Percentiles rank a stretch among this genome's conserved stretches.
These are phyloP conservation scores for Nesospiza acunhae DNA, from an alignment of 2,113 vertebrate genomes.

Conservation along the genomic window DNA sequence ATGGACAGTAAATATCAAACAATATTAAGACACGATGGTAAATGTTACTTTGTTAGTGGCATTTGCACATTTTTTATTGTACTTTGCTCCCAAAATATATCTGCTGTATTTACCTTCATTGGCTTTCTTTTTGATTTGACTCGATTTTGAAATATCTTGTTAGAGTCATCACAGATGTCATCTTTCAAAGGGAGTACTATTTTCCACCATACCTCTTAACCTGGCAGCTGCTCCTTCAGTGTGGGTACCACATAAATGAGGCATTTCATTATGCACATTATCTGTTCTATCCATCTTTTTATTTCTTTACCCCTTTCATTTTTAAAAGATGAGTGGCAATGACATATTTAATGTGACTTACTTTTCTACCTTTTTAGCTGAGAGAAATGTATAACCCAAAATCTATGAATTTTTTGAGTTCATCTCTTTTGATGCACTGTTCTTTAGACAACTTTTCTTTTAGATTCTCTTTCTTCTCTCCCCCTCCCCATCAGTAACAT, in stretches of 20 bases:
- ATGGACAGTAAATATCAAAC: constrained; percentile 34
- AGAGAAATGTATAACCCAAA: neutral
- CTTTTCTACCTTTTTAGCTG: neutral
- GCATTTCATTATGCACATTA: neutral
- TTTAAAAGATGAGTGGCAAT: neutral
- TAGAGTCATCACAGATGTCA: neutral
- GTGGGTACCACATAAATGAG: neutral
- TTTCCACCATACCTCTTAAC: neutral
- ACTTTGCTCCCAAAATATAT: neutral
- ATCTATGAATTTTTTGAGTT: neutral
- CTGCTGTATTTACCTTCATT: neutral
- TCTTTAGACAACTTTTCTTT: neutral
- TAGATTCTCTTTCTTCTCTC: neutral
- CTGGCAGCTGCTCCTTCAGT: neutral
- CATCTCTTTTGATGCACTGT: neutral
- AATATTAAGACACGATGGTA: constrained; percentile 15
- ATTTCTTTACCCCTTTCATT: neutral
- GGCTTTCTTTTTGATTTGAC: neutral
- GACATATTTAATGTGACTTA: neutral
- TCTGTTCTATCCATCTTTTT: neutral
- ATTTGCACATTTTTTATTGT: constrained; percentile 61
- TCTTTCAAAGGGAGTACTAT: neutral
- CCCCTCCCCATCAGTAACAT: neutral
- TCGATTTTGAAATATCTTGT: neutral
- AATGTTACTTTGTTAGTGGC: constrained; percentile 57